Percentiles rank a stretch among this genome's conserved stretches.
These are phyloP conservation scores for Crenuchus spilurus DNA, from an alignment of 2,797 vertebrate species.

Conservation along the genomic window DNA sequence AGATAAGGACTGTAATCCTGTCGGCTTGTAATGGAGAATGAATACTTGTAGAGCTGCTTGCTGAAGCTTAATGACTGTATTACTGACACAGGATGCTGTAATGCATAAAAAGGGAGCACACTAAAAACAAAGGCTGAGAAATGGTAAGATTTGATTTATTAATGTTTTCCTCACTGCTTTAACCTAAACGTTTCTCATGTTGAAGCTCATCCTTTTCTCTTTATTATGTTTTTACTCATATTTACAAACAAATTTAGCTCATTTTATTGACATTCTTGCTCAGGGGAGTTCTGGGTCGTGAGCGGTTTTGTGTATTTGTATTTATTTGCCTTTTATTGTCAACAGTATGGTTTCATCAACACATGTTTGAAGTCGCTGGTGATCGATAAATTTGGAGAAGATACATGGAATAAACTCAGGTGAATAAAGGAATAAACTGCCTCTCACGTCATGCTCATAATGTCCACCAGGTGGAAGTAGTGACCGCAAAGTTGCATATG, in stretches of 20 bases:
- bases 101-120: neutral
- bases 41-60: too few relatives aligned
- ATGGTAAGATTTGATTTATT: constrained; percentile 9
- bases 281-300: too few relatives aligned
- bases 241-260: neutral
- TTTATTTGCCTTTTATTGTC: neutral
- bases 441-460: too few relatives aligned
- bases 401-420: constrained; percentile 79
- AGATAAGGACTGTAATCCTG: too few relatives aligned
- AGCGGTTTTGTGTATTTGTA: neutral
- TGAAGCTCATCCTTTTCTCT: too few relatives aligned
- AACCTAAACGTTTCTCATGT: too few relatives aligned
- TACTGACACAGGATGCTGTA: neutral
- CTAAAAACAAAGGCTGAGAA: neutral
- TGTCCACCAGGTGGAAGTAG: constrained; percentile 25
- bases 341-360: constrained; percentile 75
- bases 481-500: neutral
- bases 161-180: too few relatives aligned
- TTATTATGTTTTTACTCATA: too few relatives aligned
- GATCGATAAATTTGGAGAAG: constrained; percentile 78
- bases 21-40: too few relatives aligned
- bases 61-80: too few relatives aligned
- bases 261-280: too few relatives aligned
- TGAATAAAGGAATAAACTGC: too few relatives aligned
- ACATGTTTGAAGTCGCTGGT: constrained; percentile 76